These are phyloP conservation scores for Sakesphorus luctuosus DNA, from an alignment of 2,113 vertebrate species.

Conservation along the genomic window DNA sequence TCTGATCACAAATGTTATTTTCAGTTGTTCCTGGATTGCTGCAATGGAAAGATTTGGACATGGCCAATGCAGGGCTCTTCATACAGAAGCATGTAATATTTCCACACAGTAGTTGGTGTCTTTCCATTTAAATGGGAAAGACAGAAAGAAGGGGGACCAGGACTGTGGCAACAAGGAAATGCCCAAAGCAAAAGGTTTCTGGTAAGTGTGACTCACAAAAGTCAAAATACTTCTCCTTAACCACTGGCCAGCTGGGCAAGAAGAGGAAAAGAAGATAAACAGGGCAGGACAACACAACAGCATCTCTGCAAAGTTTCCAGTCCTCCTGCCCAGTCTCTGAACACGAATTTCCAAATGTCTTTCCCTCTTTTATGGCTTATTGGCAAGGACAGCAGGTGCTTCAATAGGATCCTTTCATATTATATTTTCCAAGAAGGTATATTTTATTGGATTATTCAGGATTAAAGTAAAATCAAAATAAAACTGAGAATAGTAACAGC, in stretches of 20 bases:
- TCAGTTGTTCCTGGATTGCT: conserved; percentile 16
- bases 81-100: conserved; percentile 14
- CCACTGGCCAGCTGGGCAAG: conserved; percentile 42
- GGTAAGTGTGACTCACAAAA: conserved; percentile 59
- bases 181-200: conserved; percentile 47
- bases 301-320: conserved; percentile 57
- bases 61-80: not conserved
- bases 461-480: conserved; percentile 37
- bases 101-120: conserved; percentile 13
- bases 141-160: not conserved
- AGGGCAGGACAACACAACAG: conserved; percentile 46
- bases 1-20: conserved; percentile 11
- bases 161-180: conserved; percentile 31
- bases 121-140: conserved; percentile 27
- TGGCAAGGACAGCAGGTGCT: conserved; percentile 44
- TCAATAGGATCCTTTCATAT: not conserved
- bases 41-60: conserved; percentile 57
- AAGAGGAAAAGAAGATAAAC: conserved; percentile 47
- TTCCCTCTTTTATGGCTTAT: not conserved
- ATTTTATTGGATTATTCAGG: not conserved
- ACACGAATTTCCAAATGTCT: conserved; percentile 49
- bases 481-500: conserved; percentile 7
- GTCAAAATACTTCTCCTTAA: conserved; percentile 32
- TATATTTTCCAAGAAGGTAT: conserved; percentile 44
- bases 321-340: conserved; percentile 46